Conservation (phyloP, 2,113 vertebrate genomes). For the Telmatochromis bifrenatus region DNA sequence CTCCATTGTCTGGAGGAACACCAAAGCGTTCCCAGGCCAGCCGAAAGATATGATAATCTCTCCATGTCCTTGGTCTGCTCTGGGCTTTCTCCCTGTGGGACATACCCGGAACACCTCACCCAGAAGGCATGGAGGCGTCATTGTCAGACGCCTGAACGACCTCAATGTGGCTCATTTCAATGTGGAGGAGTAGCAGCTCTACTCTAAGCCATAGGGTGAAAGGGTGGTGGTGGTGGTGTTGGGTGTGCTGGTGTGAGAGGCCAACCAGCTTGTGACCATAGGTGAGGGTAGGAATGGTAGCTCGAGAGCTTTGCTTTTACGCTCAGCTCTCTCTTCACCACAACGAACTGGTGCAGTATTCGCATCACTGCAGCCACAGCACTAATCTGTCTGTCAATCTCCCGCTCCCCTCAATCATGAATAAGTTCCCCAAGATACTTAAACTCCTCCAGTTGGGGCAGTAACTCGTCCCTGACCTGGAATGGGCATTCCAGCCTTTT, state of each 20-base stretch:
- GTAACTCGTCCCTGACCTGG: rapidly evolving
- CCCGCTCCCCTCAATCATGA: background rate
- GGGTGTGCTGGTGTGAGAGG: background rate
- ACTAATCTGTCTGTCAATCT: background rate
- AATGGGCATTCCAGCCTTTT: background rate
- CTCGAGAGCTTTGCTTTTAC: background rate
- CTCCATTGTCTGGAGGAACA: background rate
- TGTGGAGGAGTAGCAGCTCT: background rate
- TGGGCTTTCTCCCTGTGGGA: background rate
- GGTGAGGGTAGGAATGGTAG: background rate
- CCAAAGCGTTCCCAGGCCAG: background rate
- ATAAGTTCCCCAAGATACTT: background rate
- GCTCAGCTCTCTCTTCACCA: background rate
- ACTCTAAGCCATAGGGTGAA: background rate
- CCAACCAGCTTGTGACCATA: background rate
- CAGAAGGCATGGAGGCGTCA: background rate
- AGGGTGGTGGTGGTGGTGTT: background rate
- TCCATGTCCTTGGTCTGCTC: background rate
- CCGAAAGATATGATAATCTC: background rate
- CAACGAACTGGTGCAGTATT: background rate
- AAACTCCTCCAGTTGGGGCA: background rate
- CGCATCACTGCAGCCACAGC: background rate
- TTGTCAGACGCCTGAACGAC: rapidly evolving
- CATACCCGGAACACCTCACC: rapidly evolving
- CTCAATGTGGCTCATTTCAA: background rate